These are phyloP conservation scores for Scaptomyza caliginosa DNA, from an alignment of 2,888 invertebrate species.

Conservation along the genomic window DNA sequence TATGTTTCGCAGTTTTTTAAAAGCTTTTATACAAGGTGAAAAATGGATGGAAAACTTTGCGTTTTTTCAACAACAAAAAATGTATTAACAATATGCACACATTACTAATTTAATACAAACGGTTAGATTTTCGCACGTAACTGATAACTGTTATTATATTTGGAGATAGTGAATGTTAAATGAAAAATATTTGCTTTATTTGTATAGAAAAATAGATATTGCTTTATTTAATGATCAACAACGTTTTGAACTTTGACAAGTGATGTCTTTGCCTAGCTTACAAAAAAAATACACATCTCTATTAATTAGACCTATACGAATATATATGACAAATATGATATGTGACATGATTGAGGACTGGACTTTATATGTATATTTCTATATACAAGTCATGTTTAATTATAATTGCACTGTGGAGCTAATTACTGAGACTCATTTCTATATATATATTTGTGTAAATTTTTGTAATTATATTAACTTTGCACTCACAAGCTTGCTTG, in stretches of 20 bases:
- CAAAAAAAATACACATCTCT: slow-evolving; percentile 1
- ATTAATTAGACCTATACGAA: not conserved
- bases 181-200: slow-evolving; percentile 19
- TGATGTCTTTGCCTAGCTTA: slow-evolving; percentile 38
- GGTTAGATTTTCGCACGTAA: not conserved
- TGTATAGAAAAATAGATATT: slow-evolving; percentile 17
- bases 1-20: no score
- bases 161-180: not conserved
- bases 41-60: not conserved
- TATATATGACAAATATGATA: slow-evolving; percentile 14
- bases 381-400: not conserved
- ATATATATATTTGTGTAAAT: not conserved
- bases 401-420: slow-evolving; percentile 8
- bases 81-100: not conserved
- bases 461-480: not conserved
- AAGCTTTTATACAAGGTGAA: not conserved
- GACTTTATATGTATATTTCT: not conserved
- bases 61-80: no score
- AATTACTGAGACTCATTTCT: slow-evolving; percentile 19
- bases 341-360: slow-evolving; percentile 7
- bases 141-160: slow-evolving; percentile 7
- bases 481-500: slow-evolving; percentile 8
- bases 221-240: slow-evolving; percentile 47
- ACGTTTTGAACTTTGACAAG: slow-evolving; percentile 29
- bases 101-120: not conserved